phyloP scores from a whole-genome alignment of 2,888 invertebrate species.

The Microctonus aethiopoides region DNA sequence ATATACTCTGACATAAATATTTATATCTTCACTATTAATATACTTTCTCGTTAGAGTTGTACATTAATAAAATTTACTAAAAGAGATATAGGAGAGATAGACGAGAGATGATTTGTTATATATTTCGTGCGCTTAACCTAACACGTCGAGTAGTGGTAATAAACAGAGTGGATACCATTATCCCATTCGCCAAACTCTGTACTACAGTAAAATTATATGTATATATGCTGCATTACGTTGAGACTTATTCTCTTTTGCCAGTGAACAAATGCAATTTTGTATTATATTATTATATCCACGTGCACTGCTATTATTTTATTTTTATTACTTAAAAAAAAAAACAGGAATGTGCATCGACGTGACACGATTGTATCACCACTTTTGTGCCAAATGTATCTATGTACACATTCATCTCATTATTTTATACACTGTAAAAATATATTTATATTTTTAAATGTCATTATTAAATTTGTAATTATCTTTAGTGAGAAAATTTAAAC shows the following conservation, averaged over 20 bases:
- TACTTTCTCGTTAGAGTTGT: background rate
- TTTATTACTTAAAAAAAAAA: conserved; percentile 4
- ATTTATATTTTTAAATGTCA: too few species aligned
- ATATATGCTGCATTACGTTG: background rate
- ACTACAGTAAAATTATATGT: background rate
- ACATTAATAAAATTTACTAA: background rate
- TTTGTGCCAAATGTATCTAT: background rate
- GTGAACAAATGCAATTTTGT: background rate
- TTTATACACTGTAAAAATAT: too few species aligned
- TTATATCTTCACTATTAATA: background rate
- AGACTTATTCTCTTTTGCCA: background rate
- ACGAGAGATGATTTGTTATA: background rate
- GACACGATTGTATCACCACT: background rate
- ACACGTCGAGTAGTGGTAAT: background rate
- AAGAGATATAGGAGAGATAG: background rate
- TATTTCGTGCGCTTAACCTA: background rate
- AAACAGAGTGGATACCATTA: background rate
- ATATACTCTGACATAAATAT: background rate
- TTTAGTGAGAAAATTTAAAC: background rate
- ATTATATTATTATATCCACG: conserved; percentile 7
- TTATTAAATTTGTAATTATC: background rate
- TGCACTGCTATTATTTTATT: conserved; percentile 8
- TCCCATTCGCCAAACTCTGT: background rate
- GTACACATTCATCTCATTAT: background rate
- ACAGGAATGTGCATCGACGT: conserved; percentile 1